A percentile compares a stretch with the other conserved stretches of the same genome.
Conservation (phyloP, 2,797 vertebrate species). For the Hemibagrus guttatus region DNA sequence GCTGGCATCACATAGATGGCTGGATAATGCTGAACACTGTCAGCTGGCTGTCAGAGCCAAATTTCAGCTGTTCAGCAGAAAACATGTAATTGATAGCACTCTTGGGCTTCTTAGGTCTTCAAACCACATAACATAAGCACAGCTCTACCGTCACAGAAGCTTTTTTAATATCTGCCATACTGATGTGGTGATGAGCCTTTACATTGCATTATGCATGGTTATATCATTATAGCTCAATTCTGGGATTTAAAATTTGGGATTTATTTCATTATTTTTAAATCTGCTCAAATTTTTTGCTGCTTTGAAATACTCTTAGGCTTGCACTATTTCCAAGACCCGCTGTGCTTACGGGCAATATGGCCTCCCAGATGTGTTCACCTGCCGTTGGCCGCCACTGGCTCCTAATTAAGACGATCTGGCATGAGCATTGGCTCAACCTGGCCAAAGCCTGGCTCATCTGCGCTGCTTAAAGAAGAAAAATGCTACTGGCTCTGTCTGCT, state of each 20-base stretch:
- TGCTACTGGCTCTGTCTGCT: slow-evolving; percentile 35
- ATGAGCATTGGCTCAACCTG: slow-evolving; percentile 44
- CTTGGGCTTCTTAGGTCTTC: slow-evolving; percentile 53
- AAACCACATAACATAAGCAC: slow-evolving; percentile 52
- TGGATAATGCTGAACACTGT: slow-evolving; percentile 57
- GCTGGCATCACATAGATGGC: slow-evolving; percentile 49
- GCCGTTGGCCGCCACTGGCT: slow-evolving; percentile 53
- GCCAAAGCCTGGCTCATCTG: slow-evolving; percentile 58
- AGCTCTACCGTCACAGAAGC: slow-evolving; percentile 50
- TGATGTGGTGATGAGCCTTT: slow-evolving; percentile 30
- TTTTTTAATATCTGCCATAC: slow-evolving; percentile 53
- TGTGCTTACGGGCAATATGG: slow-evolving; percentile 57
- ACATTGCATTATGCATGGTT: slow-evolving; percentile 21
- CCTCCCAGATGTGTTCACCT: slow-evolving; percentile 64
- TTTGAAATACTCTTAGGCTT: slow-evolving; percentile 50
- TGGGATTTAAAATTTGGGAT: background rate
- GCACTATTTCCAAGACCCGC: slow-evolving; percentile 58
- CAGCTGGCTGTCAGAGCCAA: slow-evolving; percentile 55
- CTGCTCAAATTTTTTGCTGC: slow-evolving; percentile 36
- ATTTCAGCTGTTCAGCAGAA: slow-evolving; percentile 61
- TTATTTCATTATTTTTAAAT: slow-evolving; percentile 7
- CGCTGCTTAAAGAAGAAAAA: slow-evolving; percentile 60
- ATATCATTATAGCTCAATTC: slow-evolving; percentile 40
- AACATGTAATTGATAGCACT: slow-evolving; percentile 59
- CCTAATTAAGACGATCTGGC: slow-evolving; percentile 64